Evolutionary conservation across 2,888 invertebrate species (phyloP).

Genomic region (Cosmorhoe ocellata): DNA sequence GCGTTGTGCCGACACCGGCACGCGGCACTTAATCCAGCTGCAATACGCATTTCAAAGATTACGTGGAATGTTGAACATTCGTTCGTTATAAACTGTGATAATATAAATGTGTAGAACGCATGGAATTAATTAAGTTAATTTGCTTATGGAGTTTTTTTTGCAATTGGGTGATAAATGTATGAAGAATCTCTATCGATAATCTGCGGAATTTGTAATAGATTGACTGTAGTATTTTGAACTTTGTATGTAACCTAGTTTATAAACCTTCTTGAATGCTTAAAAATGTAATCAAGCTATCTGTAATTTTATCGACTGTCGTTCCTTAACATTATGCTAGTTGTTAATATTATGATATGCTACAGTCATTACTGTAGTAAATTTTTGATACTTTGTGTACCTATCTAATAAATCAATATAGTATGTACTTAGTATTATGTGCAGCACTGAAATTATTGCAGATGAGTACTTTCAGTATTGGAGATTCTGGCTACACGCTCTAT

Average conservation of each 20-base stretch:
- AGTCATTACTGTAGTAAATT: background rate
- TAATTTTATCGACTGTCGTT: background rate
- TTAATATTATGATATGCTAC: background rate
- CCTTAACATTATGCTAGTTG: background rate
- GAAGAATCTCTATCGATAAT: constrained; percentile 3
- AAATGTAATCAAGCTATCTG: constrained; percentile 11
- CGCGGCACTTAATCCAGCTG: too few relatives aligned
- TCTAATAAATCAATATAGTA: background rate
- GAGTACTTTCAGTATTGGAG: too few relatives aligned
- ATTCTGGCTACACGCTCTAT: too few relatives aligned
- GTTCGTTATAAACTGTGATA: constrained; percentile 28
- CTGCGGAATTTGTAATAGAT: background rate
- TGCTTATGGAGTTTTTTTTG: constrained; percentile 11
- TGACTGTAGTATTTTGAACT: constrained; percentile 3
- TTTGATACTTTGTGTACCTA: background rate
- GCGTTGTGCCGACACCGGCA: background rate
- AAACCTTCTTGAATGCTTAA: background rate
- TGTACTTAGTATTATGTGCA: too few relatives aligned
- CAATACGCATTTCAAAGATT: constrained; percentile 8
- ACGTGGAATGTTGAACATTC: constrained; percentile 25
- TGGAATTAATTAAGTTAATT: constrained; percentile 16
- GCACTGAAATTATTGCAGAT: too few relatives aligned
- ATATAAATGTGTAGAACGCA: constrained; percentile 25
- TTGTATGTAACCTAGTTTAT: background rate
- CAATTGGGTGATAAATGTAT: constrained; percentile 2